Evolutionary conservation across 2,797 vertebrate genomes (phyloP).

Genomic region (Danio tinwini): DNA sequence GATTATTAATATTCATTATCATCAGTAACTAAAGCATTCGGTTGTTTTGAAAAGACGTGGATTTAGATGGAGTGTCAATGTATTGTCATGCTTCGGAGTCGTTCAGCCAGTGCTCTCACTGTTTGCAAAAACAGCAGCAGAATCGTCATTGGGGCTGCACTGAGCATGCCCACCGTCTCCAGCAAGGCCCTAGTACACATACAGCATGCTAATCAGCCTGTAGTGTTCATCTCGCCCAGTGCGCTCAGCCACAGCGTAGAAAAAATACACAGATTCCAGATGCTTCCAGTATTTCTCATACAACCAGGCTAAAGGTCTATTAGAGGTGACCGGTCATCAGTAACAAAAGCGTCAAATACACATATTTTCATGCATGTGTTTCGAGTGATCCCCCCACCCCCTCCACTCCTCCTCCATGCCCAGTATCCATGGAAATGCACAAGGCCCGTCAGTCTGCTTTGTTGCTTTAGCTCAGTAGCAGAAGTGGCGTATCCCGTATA

Average conservation of each 20-base stretch:
- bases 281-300: constrained; percentile 2
- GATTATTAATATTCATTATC: not conserved
- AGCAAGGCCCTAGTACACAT: constrained; percentile 58
- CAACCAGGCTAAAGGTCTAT: not conserved
- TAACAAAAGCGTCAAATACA: constrained; percentile 39
- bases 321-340: constrained; percentile 31
- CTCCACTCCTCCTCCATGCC: constrained; percentile 61
- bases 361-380: constrained; percentile 55
- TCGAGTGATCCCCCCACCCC: constrained; percentile 62
- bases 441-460: constrained; percentile 68
- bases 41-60: not conserved
- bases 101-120: constrained; percentile 33
- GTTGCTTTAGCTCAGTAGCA: constrained; percentile 56
- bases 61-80: not conserved
- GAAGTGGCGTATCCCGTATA: constrained; percentile 44
- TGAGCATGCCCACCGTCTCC: constrained; percentile 72
- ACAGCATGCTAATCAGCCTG: constrained; percentile 63
- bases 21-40: not conserved
- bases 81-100: constrained; percentile 28
- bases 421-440: constrained; percentile 81
- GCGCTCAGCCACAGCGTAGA: constrained; percentile 36
- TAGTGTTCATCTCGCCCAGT: constrained; percentile 40
- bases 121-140: constrained; percentile 64
- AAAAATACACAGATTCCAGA: not conserved
- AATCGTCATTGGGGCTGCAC: constrained; percentile 70